phyloP scores from a whole-genome alignment of 2,113 vertebrate genomes.

The Rhinoderma darwinii region DNA sequence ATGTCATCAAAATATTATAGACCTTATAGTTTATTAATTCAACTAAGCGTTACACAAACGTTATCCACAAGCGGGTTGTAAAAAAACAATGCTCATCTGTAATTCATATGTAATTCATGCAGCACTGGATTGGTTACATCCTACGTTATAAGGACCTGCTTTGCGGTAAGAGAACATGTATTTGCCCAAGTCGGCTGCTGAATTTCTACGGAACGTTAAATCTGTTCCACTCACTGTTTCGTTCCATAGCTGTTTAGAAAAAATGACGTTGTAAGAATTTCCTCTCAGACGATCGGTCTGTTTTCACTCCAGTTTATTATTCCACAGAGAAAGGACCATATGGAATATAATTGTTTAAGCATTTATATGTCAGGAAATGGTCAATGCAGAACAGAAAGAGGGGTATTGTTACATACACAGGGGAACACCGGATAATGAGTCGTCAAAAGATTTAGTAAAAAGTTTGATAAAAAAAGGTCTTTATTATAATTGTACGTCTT shows the following conservation, averaged over 20 bases:
- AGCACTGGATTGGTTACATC: background rate
- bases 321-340: slow-evolving; percentile 62
- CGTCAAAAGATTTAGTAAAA: background rate
- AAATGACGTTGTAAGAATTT: slow-evolving; percentile 59
- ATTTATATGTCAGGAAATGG: slow-evolving; percentile 60
- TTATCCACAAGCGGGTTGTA: slow-evolving; percentile 20
- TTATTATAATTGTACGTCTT: background rate
- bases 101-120: slow-evolving; percentile 15
- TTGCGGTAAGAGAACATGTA: slow-evolving; percentile 8
- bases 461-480: background rate
- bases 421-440: background rate
- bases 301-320: slow-evolving; percentile 65
- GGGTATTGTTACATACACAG: slow-evolving; percentile 44
- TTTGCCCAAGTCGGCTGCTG: background rate
- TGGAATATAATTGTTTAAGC: slow-evolving; percentile 59
- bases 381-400: slow-evolving; percentile 57
- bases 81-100: background rate
- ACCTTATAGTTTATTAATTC: background rate
- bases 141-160: background rate
- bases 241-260: slow-evolving; percentile 61
- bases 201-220: background rate
- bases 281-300: slow-evolving; percentile 56
- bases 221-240: slow-evolving; percentile 53
- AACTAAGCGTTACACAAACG: background rate
- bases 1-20: background rate